Evolutionary conservation across 2,113 vertebrate genomes (phyloP), one percentile per base, ranked within the genome.

Genomic region (western clawed frog (Xenopus tropicalis)): DNA sequence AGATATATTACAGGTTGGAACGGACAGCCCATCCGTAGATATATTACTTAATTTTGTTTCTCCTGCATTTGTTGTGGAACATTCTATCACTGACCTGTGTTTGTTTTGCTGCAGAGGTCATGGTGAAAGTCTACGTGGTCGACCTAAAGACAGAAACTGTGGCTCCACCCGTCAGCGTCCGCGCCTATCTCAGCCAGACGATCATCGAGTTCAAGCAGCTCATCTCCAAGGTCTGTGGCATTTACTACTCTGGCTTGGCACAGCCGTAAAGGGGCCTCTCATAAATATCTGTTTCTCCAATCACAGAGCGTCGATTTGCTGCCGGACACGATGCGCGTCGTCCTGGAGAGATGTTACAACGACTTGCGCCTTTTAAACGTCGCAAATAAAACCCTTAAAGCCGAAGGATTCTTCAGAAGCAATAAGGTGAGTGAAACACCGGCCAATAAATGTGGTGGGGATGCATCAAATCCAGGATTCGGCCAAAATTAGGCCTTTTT

Each of bases 381-480:
- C 66, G 91, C 95, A 81, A 97, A 90, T 86, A 99, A 98, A 86
- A 97, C 97, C 0, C 85, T 99, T 82, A 99, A 99, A 84, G 91
- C 96, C 0, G 97, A 99, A 82, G 97, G 97, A 3, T 99, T 99
- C 81, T 98, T 99, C 82, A 95, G 97, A 85, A 99, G 97, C 85
- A 99, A 99, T 88, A 99, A 99, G 94, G 97, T 98, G 80, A 13
- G 0, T 37, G 37, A 37, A 37, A 37, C 10, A 37, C 5, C 10
- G 29, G 10, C 29, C 29, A 37, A 37, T 37, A 37, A 37, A 37
- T 37, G 29, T n/a, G n/a, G n/a, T n/a, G n/a, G n/a, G n/a, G n/a
- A n/a, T n/a, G n/a, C n/a, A n/a, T n/a, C n/a, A n/a, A n/a, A n/a
- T n/a, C n/a, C n/a, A n/a, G n/a, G n/a, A n/a, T n/a, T n/a, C n/a